Conservation (phyloP, 2,888 invertebrate genomes). For the Catocala fraxini region DNA sequence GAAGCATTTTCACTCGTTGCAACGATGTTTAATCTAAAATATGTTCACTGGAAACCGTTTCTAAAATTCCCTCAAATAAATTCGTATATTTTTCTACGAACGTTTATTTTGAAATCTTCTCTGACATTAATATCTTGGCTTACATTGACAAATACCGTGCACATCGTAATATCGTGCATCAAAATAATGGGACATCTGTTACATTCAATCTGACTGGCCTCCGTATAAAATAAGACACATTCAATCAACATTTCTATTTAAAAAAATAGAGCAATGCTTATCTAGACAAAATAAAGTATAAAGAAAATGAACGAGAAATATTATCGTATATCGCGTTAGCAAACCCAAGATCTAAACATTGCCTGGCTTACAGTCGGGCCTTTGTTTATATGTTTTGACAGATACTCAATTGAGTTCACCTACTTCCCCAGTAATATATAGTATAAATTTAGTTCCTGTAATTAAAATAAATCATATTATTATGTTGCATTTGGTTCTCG, state of each 20-base stretch:
- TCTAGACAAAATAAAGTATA: too few species aligned
- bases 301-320: conserved; percentile 27
- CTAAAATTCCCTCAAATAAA: conserved; percentile 18
- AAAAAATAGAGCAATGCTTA: neutral
- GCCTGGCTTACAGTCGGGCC: conserved; percentile 28
- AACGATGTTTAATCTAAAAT: conserved; percentile 26
- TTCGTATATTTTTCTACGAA: conserved; percentile 16
- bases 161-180: neutral
- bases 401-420: conserved; percentile 38
- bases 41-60: conserved; percentile 6
- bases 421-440: conserved; percentile 32
- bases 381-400: conserved; percentile 49
- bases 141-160: conserved; percentile 29
- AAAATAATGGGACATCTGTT: neutral
- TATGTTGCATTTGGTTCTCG: conserved; percentile 47
- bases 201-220: neutral
- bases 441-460: conserved; percentile 34
- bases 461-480: conserved; percentile 51
- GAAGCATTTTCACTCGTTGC: conserved; percentile 41
- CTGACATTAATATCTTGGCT: conserved; percentile 25
- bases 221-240: too few species aligned
- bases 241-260: neutral
- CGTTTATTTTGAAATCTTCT: conserved; percentile 17
- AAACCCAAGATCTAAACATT: conserved; percentile 31
- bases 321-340: conserved; percentile 18